Conservation (phyloP, 2,113 vertebrate species). For the Cichladusa arquata region DNA sequence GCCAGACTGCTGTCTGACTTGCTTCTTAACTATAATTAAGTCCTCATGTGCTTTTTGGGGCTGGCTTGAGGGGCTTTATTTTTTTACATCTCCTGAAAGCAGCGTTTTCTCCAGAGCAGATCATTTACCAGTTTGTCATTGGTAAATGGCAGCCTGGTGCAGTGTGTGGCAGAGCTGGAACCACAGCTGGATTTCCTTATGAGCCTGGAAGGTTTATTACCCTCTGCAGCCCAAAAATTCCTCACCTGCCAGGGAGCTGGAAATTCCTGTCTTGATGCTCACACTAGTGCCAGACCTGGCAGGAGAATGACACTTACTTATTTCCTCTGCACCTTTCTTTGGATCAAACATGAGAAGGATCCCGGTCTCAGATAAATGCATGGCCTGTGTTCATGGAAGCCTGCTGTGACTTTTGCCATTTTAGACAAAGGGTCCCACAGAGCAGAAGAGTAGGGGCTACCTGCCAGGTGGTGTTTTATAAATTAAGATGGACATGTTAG, state of each 20-base stretch:
- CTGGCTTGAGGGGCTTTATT: accelerated
- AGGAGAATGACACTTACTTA: not conserved
- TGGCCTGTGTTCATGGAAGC: not conserved
- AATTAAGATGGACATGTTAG: not conserved
- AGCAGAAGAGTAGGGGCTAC: not conserved
- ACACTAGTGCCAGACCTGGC: not conserved
- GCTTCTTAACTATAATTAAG: not conserved
- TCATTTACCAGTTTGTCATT: not conserved
- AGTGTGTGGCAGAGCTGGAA: not conserved
- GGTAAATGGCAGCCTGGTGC: not conserved
- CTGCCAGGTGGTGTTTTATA: not conserved
- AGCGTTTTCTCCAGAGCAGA: not conserved
- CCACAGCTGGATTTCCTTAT: not conserved
- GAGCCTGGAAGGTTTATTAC: slow-evolving; percentile 5
- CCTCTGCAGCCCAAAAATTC: not conserved
- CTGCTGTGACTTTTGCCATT: not conserved
- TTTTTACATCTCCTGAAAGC: not conserved
- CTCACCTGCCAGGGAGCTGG: slow-evolving; percentile 7
- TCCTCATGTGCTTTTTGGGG: not conserved
- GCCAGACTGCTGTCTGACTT: not conserved
- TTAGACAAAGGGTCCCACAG: not conserved
- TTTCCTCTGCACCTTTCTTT: not conserved
- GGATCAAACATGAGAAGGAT: accelerated
- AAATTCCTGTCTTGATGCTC: not conserved
- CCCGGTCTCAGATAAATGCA: not conserved